Evolutionary conservation across 1,140 invertebrate genomes (phyloP), one percentile per base, ranked within the genome.

Genomic region (Adoxophyes honmai): DNA sequence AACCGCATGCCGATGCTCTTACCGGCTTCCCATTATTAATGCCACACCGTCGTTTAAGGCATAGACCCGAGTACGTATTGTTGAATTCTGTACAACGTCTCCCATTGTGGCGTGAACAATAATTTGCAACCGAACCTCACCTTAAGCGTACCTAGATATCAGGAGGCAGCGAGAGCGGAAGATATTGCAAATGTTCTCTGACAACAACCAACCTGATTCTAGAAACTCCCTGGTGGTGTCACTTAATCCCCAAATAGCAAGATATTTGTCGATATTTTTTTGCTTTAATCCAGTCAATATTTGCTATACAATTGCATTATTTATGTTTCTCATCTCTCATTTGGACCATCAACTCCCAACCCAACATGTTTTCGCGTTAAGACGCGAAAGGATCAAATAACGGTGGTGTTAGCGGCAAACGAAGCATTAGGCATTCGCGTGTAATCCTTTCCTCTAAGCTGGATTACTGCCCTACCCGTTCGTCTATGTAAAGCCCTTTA

Each of bases 371-470:
- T 48, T 48, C 42, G 6, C 42, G 11, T 61, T 73, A 72, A 79
- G 75, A 75, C 70, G 75, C 68, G 62, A 63, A 67, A 64, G 78
- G 79, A 82, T 84, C 73, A 84, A 76, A 70, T 78, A 80, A 72
- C 77, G 66, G 60, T 70, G 70, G 73, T 68, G 72, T 82, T 65
- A 71, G 61, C 64, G 62, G 57, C 60, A 39, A 67, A 67, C 61
- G 64, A 62, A 69, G 75, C 74, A 81, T 85, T 80, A 81, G 62
- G 70, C 73, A 74, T 78, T 76, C 69, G 72, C 57, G 56, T 70
- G 76, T 84, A 85, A 85, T 83, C 81, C 79, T 69, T 76, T 68
- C 66, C 66, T 62, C 68, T 82, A 81, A 84, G 78, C 81, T 75
- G 79, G 81, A 80, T 87, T 83, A 85, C 70, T 75, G 72, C 75